Evolutionary conservation across 2,888 invertebrate genomes (phyloP).

Genomic region (Anoncus sp.): DNA sequence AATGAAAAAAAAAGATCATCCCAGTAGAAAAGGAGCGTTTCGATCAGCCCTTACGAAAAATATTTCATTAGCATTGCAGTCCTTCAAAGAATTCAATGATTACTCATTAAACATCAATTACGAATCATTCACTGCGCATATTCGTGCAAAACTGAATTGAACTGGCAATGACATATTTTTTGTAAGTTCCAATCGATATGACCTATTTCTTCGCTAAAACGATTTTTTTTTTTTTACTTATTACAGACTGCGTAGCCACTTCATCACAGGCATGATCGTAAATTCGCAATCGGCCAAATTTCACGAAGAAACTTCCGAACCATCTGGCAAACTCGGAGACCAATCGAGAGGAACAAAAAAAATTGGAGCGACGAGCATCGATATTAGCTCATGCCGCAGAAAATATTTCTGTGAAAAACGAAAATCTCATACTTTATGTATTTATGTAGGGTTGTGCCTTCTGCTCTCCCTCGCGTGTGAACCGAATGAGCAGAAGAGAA

Average conservation of each 20-base stretch:
- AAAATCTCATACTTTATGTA: conserved; percentile 23
- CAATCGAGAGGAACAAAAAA: conserved; percentile 6
- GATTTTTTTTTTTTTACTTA: neutral
- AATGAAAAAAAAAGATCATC: neutral
- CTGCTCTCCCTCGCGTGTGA: conserved; percentile 2
- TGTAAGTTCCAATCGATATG: neutral
- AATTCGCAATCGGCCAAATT: conserved; percentile 11
- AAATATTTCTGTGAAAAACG: neutral
- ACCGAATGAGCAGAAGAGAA: conserved; percentile 4
- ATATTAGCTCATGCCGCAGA: conserved; percentile 14
- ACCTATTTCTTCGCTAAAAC: neutral
- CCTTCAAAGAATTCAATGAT: neutral
- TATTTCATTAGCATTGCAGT: neutral
- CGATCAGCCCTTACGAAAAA: neutral
- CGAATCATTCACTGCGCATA: neutral
- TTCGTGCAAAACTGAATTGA: neutral
- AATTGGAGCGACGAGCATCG: conserved; percentile 34
- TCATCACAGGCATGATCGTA: neutral
- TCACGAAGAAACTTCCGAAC: neutral
- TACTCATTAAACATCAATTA: neutral
- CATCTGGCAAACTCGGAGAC: conserved; percentile 13
- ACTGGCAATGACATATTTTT: neutral
- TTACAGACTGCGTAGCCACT: neutral
- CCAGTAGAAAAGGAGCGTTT: neutral
- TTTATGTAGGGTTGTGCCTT: conserved; percentile 2